Evolutionary conservation across 2,888 invertebrate species (phyloP).

Genomic region (Ochlodes sylvanus): DNA sequence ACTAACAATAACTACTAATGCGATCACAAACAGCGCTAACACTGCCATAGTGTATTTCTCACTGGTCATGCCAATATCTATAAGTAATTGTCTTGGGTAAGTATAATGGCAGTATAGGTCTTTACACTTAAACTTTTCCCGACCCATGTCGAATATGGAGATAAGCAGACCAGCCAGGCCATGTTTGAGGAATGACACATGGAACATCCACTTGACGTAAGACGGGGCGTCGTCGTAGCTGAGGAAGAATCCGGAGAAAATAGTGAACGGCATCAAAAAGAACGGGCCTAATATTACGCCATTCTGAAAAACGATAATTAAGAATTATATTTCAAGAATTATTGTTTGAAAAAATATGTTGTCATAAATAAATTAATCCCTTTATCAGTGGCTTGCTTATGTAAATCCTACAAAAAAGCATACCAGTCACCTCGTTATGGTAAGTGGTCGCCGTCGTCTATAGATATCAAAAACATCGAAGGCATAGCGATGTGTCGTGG

Average conservation of each 20-base stretch:
- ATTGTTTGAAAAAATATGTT: too few species aligned
- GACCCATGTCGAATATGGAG: conserved; percentile 92
- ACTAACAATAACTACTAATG: conserved; percentile 85
- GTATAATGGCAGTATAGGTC: conserved; percentile 91
- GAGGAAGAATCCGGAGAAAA: conserved; percentile 97
- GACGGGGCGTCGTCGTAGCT: conserved; percentile 92
- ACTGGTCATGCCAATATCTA: conserved; percentile 88
- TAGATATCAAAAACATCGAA: too few species aligned
- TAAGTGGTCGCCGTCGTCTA: too few species aligned
- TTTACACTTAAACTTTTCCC: conserved; percentile 90
- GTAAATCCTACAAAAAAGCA: too few species aligned
- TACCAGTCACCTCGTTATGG: too few species aligned
- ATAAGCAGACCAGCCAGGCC: conserved; percentile 93
- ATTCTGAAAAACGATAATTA: conserved; percentile 85
- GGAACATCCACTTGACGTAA: conserved; percentile 93
- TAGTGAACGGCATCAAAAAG: conserved; percentile 93
- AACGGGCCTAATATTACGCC: conserved; percentile 96
- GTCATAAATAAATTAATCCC: too few species aligned
- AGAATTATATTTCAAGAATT: background rate
- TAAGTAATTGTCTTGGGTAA: conserved; percentile 89
- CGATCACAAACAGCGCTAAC: conserved; percentile 86
- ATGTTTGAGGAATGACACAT: conserved; percentile 95
- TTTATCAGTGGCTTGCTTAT: too few species aligned
- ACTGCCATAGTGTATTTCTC: conserved; percentile 88
- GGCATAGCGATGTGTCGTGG: too few species aligned